phyloP scores from a whole-genome alignment of 2,113 vertebrate species.

The Phylloscopus trochilus region DNA sequence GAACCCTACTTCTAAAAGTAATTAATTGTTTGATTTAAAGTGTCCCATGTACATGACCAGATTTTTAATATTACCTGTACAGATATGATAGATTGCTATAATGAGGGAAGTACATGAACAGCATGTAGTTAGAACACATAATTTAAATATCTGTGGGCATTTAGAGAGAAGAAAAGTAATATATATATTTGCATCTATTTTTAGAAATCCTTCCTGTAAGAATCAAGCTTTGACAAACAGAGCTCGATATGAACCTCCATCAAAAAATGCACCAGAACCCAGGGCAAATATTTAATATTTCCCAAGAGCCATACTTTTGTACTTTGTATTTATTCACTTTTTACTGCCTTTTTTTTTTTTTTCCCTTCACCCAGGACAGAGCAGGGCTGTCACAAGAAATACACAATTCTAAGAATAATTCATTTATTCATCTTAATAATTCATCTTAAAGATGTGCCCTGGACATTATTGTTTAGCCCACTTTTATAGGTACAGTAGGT shows the following conservation, averaged over 20 bases:
- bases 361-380: background rate
- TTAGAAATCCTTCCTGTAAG: background rate
- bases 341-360: background rate
- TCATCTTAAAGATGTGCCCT: background rate
- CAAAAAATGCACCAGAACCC: background rate
- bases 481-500: background rate
- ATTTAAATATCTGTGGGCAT: background rate
- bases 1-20: constrained; percentile 12
- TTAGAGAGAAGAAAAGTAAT: background rate
- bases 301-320: background rate
- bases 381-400: background rate
- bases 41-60: background rate
- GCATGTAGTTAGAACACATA: background rate
- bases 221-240: background rate
- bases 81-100: background rate
- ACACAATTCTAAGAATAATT: background rate
- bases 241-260: background rate
- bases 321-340: background rate
- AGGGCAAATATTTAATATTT: constrained; percentile 8
- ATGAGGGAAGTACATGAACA: background rate
- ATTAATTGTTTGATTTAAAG: constrained; percentile 41
- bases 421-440: background rate
- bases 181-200: background rate
- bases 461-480: background rate
- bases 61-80: constrained; percentile 21